Evolutionary conservation across 2,113 vertebrate genomes (phyloP).

Genomic region (Thamnophis sirtalis): DNA sequence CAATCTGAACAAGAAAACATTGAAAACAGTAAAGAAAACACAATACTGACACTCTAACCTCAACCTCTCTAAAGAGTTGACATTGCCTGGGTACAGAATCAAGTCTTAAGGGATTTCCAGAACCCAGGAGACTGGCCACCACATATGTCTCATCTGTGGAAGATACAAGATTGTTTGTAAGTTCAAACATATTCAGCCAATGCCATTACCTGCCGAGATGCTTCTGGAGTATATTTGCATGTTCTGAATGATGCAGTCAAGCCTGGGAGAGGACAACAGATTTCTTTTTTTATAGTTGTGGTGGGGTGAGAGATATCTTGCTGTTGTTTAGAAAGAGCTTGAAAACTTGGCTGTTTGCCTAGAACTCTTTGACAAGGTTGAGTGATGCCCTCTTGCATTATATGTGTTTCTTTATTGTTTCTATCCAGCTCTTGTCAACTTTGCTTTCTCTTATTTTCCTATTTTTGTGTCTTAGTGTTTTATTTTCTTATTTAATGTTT

Average conservation of each 20-base stretch:
- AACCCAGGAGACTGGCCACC: neutral
- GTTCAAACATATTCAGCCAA: neutral
- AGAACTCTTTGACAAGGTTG: neutral
- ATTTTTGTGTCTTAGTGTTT: neutral
- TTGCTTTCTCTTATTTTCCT: neutral
- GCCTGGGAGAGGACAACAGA: neutral
- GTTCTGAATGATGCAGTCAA: neutral
- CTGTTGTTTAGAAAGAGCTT: neutral
- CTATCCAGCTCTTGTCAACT: neutral
- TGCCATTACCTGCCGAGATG: neutral
- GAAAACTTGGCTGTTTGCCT: neutral
- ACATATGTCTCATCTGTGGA: neutral
- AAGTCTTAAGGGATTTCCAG: neutral
- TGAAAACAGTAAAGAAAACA: neutral
- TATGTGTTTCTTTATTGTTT: neutral
- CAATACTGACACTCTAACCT: neutral
- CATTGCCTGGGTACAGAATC: neutral
- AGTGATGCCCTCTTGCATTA: neutral
- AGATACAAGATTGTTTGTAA: neutral
- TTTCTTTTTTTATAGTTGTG: neutral
- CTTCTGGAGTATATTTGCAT: neutral
- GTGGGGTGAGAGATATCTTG: neutral
- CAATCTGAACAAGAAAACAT: neutral
- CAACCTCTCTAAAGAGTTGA: neutral
- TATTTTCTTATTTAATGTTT: neutral